Percentiles rank a stretch among this genome's conserved stretches.
phyloP scores from a whole-genome alignment of 2,888 invertebrate species.

The Eurytoma californica region DNA sequence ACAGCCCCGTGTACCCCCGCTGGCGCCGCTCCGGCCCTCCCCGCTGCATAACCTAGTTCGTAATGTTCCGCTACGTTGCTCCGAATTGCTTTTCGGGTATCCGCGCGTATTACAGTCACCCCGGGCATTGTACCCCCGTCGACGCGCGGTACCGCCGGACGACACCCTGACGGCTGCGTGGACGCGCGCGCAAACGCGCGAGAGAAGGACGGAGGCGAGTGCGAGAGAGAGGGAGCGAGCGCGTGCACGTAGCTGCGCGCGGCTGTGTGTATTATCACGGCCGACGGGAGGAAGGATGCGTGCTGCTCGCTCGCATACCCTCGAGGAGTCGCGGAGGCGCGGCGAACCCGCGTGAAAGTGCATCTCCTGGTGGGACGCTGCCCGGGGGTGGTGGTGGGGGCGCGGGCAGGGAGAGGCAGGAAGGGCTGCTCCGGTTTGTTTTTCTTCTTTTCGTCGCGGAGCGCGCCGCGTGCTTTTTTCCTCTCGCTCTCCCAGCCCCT shows the following conservation, averaged over 20 bases:
- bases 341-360: slow-evolving; percentile 54
- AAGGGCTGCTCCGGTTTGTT: not conserved
- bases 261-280: not conserved
- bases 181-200: not conserved
- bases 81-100: too few relatives aligned
- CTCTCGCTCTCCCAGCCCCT: not conserved
- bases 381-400: not conserved
- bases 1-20: too few relatives aligned
- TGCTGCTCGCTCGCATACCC: slow-evolving; percentile 31
- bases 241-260: not conserved
- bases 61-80: too few relatives aligned
- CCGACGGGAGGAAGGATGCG: slow-evolving; percentile 37
- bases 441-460: not conserved
- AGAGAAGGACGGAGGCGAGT: not conserved
- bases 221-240: not conserved
- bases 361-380: slow-evolving; percentile 47
- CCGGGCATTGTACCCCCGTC: not conserved
- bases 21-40: too few relatives aligned
- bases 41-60: too few relatives aligned
- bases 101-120: too few relatives aligned
- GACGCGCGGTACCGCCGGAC: not conserved
- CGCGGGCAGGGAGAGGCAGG: slow-evolving; percentile 1
- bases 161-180: not conserved
- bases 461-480: not conserved
- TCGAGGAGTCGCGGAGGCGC: slow-evolving; percentile 28